Base-by-base conservation (phyloP, 2,888 invertebrate genomes). In the Leucoptera coffeella region DNA sequence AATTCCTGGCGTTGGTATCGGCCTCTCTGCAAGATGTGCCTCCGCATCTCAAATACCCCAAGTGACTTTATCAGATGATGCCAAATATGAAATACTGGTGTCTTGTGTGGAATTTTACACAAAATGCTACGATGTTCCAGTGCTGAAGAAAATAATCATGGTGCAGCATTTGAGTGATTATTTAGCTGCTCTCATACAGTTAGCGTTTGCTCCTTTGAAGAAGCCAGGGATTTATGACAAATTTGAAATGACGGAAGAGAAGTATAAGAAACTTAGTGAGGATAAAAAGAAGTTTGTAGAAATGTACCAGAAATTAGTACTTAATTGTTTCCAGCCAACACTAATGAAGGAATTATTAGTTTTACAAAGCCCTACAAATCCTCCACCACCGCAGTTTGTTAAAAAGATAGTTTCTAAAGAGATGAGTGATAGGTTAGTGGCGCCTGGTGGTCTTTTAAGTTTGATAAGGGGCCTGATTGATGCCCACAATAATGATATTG, bases 291-390 rank as follows among this genome's bases (percentile, higher is more conserved):
- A 60, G 30, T 82, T 79, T 48, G 38, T 51, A 25, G 32, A 37
- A 13, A 45, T 67, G 28, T 65, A 85, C 39, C 43, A 67, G 22
- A 42, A 64, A 34, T 50, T 85, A 25, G 53, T 77, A 9, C 45
- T 44, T 12, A 72, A 69, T 29, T 74, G 77, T 29, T 79, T 79
- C 37, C 77, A 76, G 40, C 73, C 77, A 13, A 49, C 73, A 25
- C 56, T 82, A 15, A 77, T 85, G 42, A 78, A 77, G 41, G 82
- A 85, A 47, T 58, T 85, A n/a, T 67, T 86, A 54, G 58, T 81
- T 22, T 57, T 86, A 17, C 76, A 77, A 40, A 74, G 74, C 45
- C 48, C 56, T 9, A 50, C 45, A 29, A 56, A 67, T 17, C 62
- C 75, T n/a, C 26, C 40, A 9, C 56, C 72, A 13, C 82, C 82